Evolutionary conservation across 2,113 vertebrate genomes (phyloP), one percentile per base, ranked within the genome.

Genomic region (Semicossyphus pulcher): DNA sequence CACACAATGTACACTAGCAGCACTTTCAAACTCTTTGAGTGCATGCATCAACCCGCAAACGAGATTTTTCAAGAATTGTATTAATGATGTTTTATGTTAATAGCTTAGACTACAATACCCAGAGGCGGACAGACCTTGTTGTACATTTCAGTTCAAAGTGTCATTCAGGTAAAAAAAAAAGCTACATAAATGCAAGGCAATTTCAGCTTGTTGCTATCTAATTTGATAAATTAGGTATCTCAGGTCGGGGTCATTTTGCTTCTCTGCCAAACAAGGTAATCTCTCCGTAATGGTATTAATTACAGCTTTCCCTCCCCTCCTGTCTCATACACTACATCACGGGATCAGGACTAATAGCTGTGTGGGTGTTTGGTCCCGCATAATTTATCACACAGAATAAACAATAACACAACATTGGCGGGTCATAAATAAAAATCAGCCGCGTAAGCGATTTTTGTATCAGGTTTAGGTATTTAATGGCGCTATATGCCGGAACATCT

Each of bases 281-380:
- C n/a, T n/a, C n/a, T n/a, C n/a, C n/a, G n/a, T n/a, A 2, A 65
- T 36, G 68, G 78, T 70, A 78, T 90, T 83, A 80, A 86, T 86
- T 81, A 71, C 32, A 36, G 56, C 7, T 9, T n/a, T n/a, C n/a
- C n/a, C 52, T 32, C 65, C 78, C 25, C 25, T 42, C 57, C 42
- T 29, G n/a, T n/a, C n/a, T n/a, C n/a, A n/a, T n/a, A n/a, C n/a
- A n/a, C n/a, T n/a, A n/a, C n/a, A n/a, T n/a, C n/a, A n/a, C n/a
- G n/a, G 4, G 68, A 78, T 72, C 32, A 20, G 18, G 64, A 44
- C 71, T 11, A 2, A 66, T 37, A 58, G 48, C 62, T 58, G n/a
- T 51, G 32, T 41, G 52, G 56, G 37, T 48, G 36, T 39, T 74
- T 61, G 72, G 14, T 12, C 23, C 49, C 1, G 18, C 51, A 49